Conservation (phyloP, 37 sponge, comb jelly and placozoan species). For the Haliclona indistincta region DNA sequence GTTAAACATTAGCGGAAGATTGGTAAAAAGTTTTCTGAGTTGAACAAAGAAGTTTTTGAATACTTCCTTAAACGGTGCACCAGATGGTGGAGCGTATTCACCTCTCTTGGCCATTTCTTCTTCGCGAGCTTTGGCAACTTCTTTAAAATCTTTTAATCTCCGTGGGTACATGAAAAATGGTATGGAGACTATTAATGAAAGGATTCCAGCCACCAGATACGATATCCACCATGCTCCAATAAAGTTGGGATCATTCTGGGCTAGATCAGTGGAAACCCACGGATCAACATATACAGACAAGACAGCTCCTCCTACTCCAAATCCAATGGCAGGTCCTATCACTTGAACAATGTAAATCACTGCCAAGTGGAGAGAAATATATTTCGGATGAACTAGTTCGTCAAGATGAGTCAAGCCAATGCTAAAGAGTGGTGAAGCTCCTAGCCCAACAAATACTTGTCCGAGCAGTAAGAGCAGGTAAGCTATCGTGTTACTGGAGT, state of each 20-base stretch:
- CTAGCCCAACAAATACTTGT: conserved; percentile 68
- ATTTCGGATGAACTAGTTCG: conserved; percentile 72
- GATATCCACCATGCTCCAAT: conserved; percentile 91
- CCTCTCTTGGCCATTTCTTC: conserved; percentile 22
- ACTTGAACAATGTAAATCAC: conserved; percentile 36
- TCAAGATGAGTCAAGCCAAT: conserved; percentile 77
- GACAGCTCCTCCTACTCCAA: conserved; percentile 59
- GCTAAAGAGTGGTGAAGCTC: conserved; percentile 71
- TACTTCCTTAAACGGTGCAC: neutral
- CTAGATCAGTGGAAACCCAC: conserved; percentile 41
- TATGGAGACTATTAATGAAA: conserved; percentile 6
- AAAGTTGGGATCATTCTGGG: conserved; percentile 59
- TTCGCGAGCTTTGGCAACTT: conserved; percentile 14
- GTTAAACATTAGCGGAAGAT: conserved; percentile 49
- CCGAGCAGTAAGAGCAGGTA: conserved; percentile 71
- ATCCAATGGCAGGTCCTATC: conserved; percentile 80
- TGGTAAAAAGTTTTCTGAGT: conserved; percentile 26
- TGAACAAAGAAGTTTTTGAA: conserved; percentile 33
- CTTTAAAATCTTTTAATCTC: conserved; percentile 11
- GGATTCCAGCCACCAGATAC: conserved; percentile 43
- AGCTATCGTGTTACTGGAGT: conserved; percentile 4
- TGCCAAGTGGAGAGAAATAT: conserved; percentile 65
- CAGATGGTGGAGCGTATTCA: neutral
- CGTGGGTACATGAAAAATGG: conserved; percentile 63
- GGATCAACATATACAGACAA: conserved; percentile 77